Conservation (phyloP, 2,797 vertebrate genomes). For the Gephyroberyx darwinii region DNA sequence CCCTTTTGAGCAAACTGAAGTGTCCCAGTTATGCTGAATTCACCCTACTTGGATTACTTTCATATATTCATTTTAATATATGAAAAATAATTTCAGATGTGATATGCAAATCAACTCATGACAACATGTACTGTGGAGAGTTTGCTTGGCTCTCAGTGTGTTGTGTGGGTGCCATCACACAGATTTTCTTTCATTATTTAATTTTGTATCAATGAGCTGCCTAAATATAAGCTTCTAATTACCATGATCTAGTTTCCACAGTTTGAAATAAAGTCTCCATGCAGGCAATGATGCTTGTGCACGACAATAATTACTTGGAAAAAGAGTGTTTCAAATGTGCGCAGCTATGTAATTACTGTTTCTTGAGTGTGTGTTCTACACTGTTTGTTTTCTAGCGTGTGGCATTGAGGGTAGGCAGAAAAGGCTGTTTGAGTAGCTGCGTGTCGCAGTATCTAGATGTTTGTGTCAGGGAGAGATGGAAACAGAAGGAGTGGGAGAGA, state of each 20-base stretch:
- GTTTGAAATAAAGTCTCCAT: background rate
- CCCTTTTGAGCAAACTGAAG: too few species aligned
- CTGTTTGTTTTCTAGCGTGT: slow-evolving; percentile 7
- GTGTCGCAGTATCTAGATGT: slow-evolving; percentile 11
- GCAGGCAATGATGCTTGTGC: background rate
- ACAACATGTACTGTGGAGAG: background rate
- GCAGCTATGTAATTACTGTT: background rate
- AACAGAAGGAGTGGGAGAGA: slow-evolving; percentile 26
- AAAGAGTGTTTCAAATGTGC: background rate
- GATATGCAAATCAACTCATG: background rate
- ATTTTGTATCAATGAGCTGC: background rate
- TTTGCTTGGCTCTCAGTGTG: background rate
- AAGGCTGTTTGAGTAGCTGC: slow-evolving; percentile 11
- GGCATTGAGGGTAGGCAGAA: slow-evolving; percentile 9
- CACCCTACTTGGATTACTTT: background rate
- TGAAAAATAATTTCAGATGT: background rate
- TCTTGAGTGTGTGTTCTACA: background rate
- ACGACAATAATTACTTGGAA: background rate
- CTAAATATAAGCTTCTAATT: background rate
- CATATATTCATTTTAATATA: background rate
- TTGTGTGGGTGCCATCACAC: background rate
- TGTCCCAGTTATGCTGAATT: background rate
- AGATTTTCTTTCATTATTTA: background rate
- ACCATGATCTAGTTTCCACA: too few species aligned
- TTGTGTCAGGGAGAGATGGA: slow-evolving; percentile 33